phyloP scores from a whole-genome alignment of 2,888 invertebrate genomes.

The Ischnus inquisitorius region DNA sequence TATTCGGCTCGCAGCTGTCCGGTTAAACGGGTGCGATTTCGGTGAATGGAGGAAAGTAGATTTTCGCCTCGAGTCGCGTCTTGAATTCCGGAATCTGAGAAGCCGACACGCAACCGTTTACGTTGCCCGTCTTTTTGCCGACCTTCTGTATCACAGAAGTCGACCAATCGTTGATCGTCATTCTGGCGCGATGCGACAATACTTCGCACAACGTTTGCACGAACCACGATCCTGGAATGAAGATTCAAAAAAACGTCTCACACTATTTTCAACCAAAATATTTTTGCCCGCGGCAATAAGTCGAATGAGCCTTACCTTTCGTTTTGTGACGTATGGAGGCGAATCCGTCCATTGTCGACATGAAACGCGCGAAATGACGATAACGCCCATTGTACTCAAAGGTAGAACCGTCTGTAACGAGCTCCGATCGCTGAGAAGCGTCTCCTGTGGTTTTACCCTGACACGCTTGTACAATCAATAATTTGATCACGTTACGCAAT shows the following conservation, averaged over 20 bases:
- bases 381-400: conserved; percentile 50
- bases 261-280: not conserved
- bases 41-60: conserved; percentile 54
- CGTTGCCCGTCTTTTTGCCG: conserved; percentile 8
- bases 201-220: conserved; percentile 76
- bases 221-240: conserved; percentile 77
- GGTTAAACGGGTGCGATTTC: not conserved
- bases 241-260: not conserved
- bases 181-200: conserved; percentile 54
- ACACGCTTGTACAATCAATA: conserved; percentile 88
- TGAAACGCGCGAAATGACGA: conserved; percentile 72
- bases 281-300: too few species aligned
- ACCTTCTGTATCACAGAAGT: conserved; percentile 66
- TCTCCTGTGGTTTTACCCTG: conserved; percentile 84
- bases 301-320: conserved; percentile 66
- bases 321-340: conserved; percentile 74
- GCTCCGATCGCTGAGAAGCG: conserved; percentile 18
- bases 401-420: conserved; percentile 55
- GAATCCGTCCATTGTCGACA: conserved; percentile 76
- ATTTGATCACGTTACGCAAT: conserved; percentile 86
- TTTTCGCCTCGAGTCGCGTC: conserved; percentile 13
- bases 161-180: conserved; percentile 59
- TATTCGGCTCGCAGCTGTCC: not conserved
- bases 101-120: conserved; percentile 24
- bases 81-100: conserved; percentile 55